phyloP scores from a whole-genome alignment of 2,888 invertebrate species.

The Zygaena filipendulae region DNA sequence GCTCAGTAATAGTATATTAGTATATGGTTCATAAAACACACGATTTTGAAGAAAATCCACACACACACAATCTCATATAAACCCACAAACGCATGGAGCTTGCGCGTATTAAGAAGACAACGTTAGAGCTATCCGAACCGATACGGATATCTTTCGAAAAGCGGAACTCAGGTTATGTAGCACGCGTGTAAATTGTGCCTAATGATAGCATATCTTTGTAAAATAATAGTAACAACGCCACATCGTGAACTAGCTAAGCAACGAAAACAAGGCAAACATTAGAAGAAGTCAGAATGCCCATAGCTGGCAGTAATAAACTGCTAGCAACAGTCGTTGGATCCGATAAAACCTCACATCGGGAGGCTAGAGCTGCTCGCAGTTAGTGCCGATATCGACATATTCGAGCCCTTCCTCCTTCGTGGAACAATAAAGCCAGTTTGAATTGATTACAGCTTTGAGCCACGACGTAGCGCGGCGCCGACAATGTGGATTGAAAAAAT shows the following conservation, averaged over 20 bases:
- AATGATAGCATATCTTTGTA: no score
- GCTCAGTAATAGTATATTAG: no score
- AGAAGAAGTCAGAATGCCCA: constrained; percentile 36
- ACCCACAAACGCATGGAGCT: no score
- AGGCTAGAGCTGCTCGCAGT: constrained; percentile 25
- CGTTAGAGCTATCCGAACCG: no score
- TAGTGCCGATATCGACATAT: constrained; percentile 35
- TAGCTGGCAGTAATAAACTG: constrained; percentile 37
- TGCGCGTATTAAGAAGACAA: no score
- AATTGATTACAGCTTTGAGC: constrained; percentile 42
- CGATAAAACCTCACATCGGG: constrained; percentile 38
- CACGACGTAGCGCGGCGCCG: constrained; percentile 34
- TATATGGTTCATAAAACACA: no score
- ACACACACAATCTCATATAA: no score
- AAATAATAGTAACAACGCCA: constrained; percentile 1
- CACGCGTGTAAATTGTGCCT: no score
- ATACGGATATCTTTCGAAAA: no score
- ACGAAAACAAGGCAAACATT: constrained; percentile 31
- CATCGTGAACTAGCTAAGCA: constrained; percentile 18
- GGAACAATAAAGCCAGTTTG: constrained; percentile 47
- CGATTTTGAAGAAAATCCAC: no score
- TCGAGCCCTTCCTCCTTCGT: constrained; percentile 33
- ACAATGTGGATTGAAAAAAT: constrained; percentile 19
- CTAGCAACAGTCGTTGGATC: constrained; percentile 38
- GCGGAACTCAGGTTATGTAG: no score